These are phyloP conservation scores for Acanthopleura granulata DNA, from an alignment of 2,888 invertebrate genomes.

Conservation along the genomic window DNA sequence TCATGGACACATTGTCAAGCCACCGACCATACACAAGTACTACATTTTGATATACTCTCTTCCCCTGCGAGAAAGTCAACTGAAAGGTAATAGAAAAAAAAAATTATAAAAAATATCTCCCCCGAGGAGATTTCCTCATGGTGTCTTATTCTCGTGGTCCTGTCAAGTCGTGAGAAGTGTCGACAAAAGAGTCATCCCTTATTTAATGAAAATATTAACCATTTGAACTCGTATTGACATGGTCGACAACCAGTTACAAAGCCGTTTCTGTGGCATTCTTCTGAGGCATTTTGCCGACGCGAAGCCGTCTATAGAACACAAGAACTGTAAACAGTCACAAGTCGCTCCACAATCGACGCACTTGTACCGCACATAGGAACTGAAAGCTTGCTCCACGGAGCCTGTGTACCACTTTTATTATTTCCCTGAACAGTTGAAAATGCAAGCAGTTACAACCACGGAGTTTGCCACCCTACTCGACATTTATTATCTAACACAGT, in stretches of 20 bases:
- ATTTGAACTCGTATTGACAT: slow-evolving; percentile 9
- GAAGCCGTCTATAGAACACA: neutral
- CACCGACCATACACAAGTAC: neutral
- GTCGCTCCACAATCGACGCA: neutral
- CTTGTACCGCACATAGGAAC: too few species aligned
- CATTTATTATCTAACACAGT: too few species aligned
- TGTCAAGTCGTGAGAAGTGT: neutral
- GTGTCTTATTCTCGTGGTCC: neutral
- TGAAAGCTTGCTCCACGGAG: too few species aligned
- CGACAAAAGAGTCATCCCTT: neutral
- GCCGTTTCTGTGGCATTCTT: neutral
- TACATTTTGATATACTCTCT: neutral
- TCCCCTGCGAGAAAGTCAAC: neutral
- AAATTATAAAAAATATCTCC: neutral
- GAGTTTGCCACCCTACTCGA: too few species aligned
- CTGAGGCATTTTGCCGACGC: neutral
- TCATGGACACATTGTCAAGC: neutral
- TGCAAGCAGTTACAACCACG: too few species aligned
- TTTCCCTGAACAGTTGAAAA: too few species aligned
- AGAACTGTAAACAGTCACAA: neutral
- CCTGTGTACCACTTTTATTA: too few species aligned
- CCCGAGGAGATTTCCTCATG: neutral
- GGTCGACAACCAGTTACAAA: neutral
- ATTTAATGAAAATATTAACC: slow-evolving; percentile 12
- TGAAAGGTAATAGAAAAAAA: slow-evolving; percentile 4